Percentiles rank a stretch among this genome's conserved stretches.
These are phyloP conservation scores for Selenia dentaria DNA, from an alignment of 2,888 invertebrate genomes.

Conservation along the genomic window DNA sequence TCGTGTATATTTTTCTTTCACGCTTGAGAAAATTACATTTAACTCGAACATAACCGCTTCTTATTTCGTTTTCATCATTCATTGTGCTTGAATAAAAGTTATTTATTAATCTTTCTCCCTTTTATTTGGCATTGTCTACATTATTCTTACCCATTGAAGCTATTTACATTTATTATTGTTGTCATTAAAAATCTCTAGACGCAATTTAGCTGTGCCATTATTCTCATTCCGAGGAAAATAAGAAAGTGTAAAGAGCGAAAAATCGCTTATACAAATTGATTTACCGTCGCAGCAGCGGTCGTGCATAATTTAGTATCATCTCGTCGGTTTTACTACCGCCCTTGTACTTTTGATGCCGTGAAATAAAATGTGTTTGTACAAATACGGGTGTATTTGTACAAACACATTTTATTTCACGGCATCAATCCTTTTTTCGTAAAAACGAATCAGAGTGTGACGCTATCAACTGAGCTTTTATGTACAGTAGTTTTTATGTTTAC, in stretches of 20 bases:
- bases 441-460: background rate
- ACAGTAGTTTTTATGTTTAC: background rate
- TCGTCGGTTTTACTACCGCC: slow-evolving; percentile 28
- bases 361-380: too few relatives aligned
- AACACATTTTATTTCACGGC: slow-evolving; percentile 27
- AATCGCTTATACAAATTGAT: slow-evolving; percentile 33
- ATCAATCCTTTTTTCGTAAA: slow-evolving; percentile 28
- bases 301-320: slow-evolving; percentile 37
- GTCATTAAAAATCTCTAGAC: slow-evolving; percentile 5
- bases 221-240: slow-evolving; percentile 7
- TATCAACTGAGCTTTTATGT: slow-evolving; percentile 4
- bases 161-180: slow-evolving; percentile 9
- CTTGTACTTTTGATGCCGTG: slow-evolving; percentile 22
- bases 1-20: slow-evolving; percentile 16
- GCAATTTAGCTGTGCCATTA: slow-evolving; percentile 4
- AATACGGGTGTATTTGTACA: slow-evolving; percentile 18
- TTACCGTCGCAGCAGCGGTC: slow-evolving; percentile 25
- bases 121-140: slow-evolving; percentile 4
- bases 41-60: slow-evolving; percentile 9
- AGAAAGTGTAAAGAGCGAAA: slow-evolving; percentile 21
- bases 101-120: slow-evolving; percentile 5
- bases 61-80: slow-evolving; percentile 18
- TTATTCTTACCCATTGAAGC: slow-evolving; percentile 7
- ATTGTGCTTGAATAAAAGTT: slow-evolving; percentile 9
- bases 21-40: slow-evolving; percentile 19